Conservation (phyloP, 2,113 vertebrate species). For the Solea solea region DNA sequence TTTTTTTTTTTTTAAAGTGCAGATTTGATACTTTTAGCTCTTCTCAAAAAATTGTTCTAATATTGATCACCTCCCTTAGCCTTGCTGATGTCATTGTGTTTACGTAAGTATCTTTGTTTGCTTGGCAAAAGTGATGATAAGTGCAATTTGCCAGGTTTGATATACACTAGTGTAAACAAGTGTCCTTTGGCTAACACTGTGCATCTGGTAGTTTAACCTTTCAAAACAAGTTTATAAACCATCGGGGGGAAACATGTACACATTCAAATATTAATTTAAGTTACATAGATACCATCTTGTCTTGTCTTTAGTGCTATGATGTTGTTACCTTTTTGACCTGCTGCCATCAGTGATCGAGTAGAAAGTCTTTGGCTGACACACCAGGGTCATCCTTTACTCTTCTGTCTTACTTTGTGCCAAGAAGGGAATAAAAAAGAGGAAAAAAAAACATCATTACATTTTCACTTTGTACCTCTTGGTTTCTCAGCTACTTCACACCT, state of each 20-base stretch:
- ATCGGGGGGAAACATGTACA: neutral
- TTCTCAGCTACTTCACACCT: slow-evolving; percentile 47
- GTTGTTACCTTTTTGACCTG: neutral
- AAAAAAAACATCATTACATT: slow-evolving; percentile 27
- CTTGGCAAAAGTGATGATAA: neutral
- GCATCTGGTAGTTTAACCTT: neutral
- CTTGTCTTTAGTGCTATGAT: neutral
- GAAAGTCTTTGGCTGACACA: slow-evolving; percentile 11
- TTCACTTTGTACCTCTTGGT: slow-evolving; percentile 35
- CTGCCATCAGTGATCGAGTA: neutral
- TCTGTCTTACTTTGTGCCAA: slow-evolving; percentile 9
- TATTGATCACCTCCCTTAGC: neutral
- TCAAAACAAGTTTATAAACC: neutral
- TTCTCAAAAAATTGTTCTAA: too few relatives aligned
- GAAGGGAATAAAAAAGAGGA: slow-evolving; percentile 17
- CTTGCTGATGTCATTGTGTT: neutral
- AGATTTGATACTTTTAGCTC: too few relatives aligned
- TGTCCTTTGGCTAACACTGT: neutral
- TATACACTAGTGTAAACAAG: neutral
- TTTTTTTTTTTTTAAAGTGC: too few relatives aligned
- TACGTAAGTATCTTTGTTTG: neutral
- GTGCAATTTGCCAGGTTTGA: neutral
- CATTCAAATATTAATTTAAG: neutral
- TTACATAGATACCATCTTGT: neutral
- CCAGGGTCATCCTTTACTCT: slow-evolving; percentile 8